A percentile compares a stretch with the other conserved stretches of the same genome.
Evolutionary conservation across 2,888 invertebrate genomes (phyloP).

Genomic region (Zootermopsis nevadensis): DNA sequence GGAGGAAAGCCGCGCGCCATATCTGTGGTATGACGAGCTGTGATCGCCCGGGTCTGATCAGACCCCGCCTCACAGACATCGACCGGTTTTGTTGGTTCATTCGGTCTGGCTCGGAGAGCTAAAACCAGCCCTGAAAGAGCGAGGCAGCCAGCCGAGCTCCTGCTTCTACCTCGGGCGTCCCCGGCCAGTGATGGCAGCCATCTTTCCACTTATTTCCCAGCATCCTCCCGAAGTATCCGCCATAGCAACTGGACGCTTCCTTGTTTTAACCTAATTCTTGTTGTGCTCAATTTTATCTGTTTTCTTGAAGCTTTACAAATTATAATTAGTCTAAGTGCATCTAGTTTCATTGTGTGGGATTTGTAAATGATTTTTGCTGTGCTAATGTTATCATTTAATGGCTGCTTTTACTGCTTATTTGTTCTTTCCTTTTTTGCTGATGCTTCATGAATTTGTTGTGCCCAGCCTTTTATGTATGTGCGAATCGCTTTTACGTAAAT

Average conservation of each 20-base stretch:
- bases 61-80: conserved; percentile 37
- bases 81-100: conserved; percentile 24
- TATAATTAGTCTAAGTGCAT: conserved; percentile 25
- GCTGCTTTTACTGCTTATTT: conserved; percentile 31
- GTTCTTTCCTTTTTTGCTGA: conserved; percentile 39
- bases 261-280: conserved; percentile 20
- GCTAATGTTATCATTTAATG: conserved; percentile 8
- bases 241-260: conserved; percentile 32
- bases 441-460: conserved; percentile 40
- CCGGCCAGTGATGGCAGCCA: conserved; percentile 17
- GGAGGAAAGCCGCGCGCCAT: conserved; percentile 17
- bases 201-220: conserved; percentile 24
- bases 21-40: neutral
- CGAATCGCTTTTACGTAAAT: neutral
- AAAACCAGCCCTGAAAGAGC: conserved; percentile 3
- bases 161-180: too few species aligned
- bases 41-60: neutral
- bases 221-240: conserved; percentile 37
- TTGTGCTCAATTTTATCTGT: conserved; percentile 33
- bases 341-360: conserved; percentile 25
- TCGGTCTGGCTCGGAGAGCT: conserved; percentile 8
- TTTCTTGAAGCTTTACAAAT: conserved; percentile 32
- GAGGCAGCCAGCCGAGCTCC: conserved; percentile 1
- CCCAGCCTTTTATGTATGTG: conserved; percentile 19
- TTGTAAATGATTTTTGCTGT: conserved; percentile 18